Evolutionary conservation across 2,797 vertebrate species (phyloP), one percentile per base, ranked within the genome.

Genomic region (Acanthornis magna): DNA sequence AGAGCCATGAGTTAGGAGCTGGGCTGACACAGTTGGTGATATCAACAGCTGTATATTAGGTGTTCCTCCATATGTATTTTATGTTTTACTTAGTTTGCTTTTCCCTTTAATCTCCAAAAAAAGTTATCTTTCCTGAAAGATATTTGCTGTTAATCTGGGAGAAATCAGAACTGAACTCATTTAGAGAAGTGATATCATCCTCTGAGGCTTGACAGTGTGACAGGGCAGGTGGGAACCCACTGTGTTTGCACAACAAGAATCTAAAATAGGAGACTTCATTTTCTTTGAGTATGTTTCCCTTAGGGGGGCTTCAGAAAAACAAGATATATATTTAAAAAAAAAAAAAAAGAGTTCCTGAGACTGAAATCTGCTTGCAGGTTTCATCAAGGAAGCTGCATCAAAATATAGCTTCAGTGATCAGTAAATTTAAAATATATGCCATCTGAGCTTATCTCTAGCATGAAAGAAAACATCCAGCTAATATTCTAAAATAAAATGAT

Each of bases 241-340:
- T 91, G 93, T 75, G 91, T 78, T 95, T 92, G 34, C 57, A 77
- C 95, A 97, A 86, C 91, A 96, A 93, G 92, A 51, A 76, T 48
- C 67, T 83, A 83, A 91, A 95, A 95, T 47, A 94, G 84, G 70
- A 92, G 54, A 48, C 40, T 92, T 94, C 27, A 96, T 96, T 88
- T 94, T 96, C 92, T 95, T 84, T 72, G 54, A 90, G 54, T 54
- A 83, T 97, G 93, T 96, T 97, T 97, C 90, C 94, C 88, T 96
- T 83, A 94, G 75, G 45, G 45, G 63, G 43, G 67, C 91, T 93
- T 91, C 79, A 93, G 63, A 94, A 96, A 95, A 96, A 45, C 45
- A 96, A 68, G 15, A 26, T 25, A 47, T 47, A 62, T 13, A 38
- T 18, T 47, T 50, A 11, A 47, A 25, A 48, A 14, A 38, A 42